A percentile compares a stretch with the other conserved stretches of the same genome.
phyloP scores from a whole-genome alignment of 2,888 invertebrate species.

The Drosophila pegasa region DNA sequence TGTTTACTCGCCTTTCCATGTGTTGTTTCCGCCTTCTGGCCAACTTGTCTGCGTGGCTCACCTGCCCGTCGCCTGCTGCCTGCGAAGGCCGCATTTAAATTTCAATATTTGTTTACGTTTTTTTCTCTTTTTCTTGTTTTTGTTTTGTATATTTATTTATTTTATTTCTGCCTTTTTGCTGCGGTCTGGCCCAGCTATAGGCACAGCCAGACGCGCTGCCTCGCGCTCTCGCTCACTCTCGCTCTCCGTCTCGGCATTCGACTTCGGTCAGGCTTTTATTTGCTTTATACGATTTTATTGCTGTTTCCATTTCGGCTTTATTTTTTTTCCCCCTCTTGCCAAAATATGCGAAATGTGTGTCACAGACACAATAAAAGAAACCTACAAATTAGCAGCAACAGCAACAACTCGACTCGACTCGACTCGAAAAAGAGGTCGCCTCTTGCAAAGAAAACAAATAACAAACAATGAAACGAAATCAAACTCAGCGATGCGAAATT shows the following conservation, averaged over 20 bases:
- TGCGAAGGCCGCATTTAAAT: constrained; percentile 55
- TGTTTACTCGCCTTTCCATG: constrained; percentile 38
- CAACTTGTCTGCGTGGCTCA: constrained; percentile 60
- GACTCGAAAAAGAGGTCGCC: constrained; percentile 74
- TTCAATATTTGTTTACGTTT: constrained; percentile 69
- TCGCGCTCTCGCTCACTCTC: not conserved
- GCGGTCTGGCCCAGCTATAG: constrained; percentile 21
- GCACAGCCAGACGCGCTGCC: not conserved
- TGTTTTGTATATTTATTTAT: constrained; percentile 22
- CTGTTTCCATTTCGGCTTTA: constrained; percentile 58
- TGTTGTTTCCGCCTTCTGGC: constrained; percentile 59
- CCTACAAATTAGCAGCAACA: constrained; percentile 68
- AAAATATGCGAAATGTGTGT: constrained; percentile 67
- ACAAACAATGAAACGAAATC: constrained; percentile 38
- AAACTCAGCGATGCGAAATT: constrained; percentile 47
- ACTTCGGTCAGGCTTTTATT: constrained; percentile 60
- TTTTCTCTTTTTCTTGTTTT: constrained; percentile 10
- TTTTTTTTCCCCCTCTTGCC: constrained; percentile 7
- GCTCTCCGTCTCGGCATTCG: not conserved
- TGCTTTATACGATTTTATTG: constrained; percentile 69
- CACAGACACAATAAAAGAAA: constrained; percentile 57
- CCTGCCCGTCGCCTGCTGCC: constrained; percentile 44
- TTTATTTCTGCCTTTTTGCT: constrained; percentile 17
- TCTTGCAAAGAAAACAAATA: constrained; percentile 47
- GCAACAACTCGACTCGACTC: constrained; percentile 54